Conservation (phyloP, 2,888 invertebrate species). For the Chydorus sphaericus region DNA sequence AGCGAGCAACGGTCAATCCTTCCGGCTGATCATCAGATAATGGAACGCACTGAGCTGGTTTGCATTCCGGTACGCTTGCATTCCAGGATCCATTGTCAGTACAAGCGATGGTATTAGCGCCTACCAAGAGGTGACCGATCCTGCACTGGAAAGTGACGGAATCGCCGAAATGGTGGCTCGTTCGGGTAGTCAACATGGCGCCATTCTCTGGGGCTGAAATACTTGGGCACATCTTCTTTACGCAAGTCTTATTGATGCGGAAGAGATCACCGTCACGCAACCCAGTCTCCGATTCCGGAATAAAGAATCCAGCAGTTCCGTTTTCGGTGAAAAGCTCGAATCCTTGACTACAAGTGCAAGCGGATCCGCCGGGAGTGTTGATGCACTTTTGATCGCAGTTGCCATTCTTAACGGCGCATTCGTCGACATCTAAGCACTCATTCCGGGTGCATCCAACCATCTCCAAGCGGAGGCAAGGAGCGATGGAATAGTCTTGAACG, state of each 20-base stretch:
- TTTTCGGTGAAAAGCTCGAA: slow-evolving; percentile 72
- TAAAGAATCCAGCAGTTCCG: slow-evolving; percentile 73
- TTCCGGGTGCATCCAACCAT: slow-evolving; percentile 83
- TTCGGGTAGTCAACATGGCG: slow-evolving; percentile 62
- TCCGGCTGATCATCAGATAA: slow-evolving; percentile 77
- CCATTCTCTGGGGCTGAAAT: slow-evolving; percentile 70
- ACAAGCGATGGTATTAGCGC: slow-evolving; percentile 70
- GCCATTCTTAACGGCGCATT: slow-evolving; percentile 70
- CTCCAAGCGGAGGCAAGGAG: slow-evolving; percentile 78
- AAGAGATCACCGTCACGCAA: slow-evolving; percentile 74
- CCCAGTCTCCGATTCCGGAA: slow-evolving; percentile 72
- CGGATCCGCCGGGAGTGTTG: slow-evolving; percentile 73
- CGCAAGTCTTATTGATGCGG: slow-evolving; percentile 86
- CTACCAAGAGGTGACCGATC: slow-evolving; percentile 85
- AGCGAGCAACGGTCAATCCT: slow-evolving; percentile 59
- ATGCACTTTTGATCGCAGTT: slow-evolving; percentile 88
- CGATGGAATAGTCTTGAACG: slow-evolving; percentile 67
- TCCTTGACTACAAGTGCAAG: slow-evolving; percentile 80
- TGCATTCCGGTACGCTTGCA: slow-evolving; percentile 80
- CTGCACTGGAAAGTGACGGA: slow-evolving; percentile 81
- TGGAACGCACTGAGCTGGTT: slow-evolving; percentile 81
- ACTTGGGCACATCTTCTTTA: slow-evolving; percentile 75
- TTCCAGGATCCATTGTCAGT: slow-evolving; percentile 86
- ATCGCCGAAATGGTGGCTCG: slow-evolving; percentile 75
- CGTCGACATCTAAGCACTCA: slow-evolving; percentile 77